phyloP scores from a whole-genome alignment of 2,888 invertebrate species.

The Cosmia pyralina region DNA sequence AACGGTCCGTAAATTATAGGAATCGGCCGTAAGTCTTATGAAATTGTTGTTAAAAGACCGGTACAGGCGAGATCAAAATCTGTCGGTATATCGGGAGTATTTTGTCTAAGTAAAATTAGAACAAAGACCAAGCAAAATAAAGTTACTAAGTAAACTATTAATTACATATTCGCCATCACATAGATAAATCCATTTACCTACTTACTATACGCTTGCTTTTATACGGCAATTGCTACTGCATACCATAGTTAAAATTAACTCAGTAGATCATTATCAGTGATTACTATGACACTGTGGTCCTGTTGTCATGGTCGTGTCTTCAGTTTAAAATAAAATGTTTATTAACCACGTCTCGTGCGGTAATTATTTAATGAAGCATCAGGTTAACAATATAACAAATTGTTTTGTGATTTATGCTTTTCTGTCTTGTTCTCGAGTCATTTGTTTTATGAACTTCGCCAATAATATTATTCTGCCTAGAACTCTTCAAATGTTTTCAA shows the following conservation, averaged over 20 bases:
- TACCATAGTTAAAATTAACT: slow-evolving; percentile 40
- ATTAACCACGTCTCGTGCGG: slow-evolving; percentile 5
- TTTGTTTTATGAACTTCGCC: not conserved
- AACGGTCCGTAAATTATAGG: too few species aligned
- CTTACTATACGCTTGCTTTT: slow-evolving; percentile 26
- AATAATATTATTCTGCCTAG: not conserved
- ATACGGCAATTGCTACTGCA: slow-evolving; percentile 27
- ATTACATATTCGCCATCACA: slow-evolving; percentile 16
- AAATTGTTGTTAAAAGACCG: not conserved
- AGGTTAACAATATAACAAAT: not conserved
- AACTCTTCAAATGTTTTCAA: not conserved
- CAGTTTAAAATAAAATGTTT: slow-evolving; percentile 25
- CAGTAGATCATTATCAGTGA: slow-evolving; percentile 40
- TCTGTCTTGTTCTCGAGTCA: not conserved
- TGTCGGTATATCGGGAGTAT: not conserved
- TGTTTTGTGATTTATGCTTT: not conserved
- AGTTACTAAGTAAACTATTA: not conserved
- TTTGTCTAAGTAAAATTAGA: not conserved
- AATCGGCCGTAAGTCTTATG: too few species aligned
- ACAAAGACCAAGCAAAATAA: slow-evolving; percentile 1
- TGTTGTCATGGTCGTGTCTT: not conserved
- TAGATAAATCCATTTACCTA: slow-evolving; percentile 10
- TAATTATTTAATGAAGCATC: not conserved
- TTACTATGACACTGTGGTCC: slow-evolving; percentile 31
- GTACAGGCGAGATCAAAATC: slow-evolving; percentile 1